Base-by-base conservation (phyloP, 2,888 invertebrate genomes). In the Microctonus brassicae region DNA sequence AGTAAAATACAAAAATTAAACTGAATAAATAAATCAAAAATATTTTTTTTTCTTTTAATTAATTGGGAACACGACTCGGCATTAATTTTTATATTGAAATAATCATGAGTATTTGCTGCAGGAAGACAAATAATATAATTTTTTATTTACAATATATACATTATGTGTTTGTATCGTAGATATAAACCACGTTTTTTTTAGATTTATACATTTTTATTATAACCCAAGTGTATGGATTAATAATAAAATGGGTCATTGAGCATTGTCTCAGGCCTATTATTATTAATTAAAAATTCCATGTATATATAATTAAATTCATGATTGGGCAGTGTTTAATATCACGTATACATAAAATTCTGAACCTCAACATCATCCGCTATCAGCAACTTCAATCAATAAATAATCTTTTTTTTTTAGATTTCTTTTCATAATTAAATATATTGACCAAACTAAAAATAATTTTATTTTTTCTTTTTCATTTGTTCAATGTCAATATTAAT, bases 61-160 rank as follows among this genome's bases (percentile, higher is more conserved):
- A 36, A 29, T 42, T 52, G 80, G 80, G 80, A 81, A 81, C 80
- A 81, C 80, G 80, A 81, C 80, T 81, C 80, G 80, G 76, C 73
- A 29, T 17, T 47, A 10, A 52, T 47, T 24, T 52, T 13, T 52
- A 57, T 22, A 53, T 53, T 10, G 3, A 53, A 6, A 26, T 26
- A 26, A 24, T 13, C 26, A 24, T 22, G 3, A 11, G 24, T 55
- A 47, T 47, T 47, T 47, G 20, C 17, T 47, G 20, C 47, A 47
- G 17, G 1, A 47, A 47, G 9, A 57, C 24, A 57, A 22, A 26
- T n/a, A 24, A 76, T 74, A 73, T 66, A 76, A 57, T 73, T 69
- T 77, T 80, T 82, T 83, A 83, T 82, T 83, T 83, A 82, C 79
- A 82, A 70, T 82, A 82, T 80, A 77, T 83, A 82, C 82, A 82